Conservation (phyloP, 1,140 invertebrate species). For the Leptinotarsa defecta region DNA sequence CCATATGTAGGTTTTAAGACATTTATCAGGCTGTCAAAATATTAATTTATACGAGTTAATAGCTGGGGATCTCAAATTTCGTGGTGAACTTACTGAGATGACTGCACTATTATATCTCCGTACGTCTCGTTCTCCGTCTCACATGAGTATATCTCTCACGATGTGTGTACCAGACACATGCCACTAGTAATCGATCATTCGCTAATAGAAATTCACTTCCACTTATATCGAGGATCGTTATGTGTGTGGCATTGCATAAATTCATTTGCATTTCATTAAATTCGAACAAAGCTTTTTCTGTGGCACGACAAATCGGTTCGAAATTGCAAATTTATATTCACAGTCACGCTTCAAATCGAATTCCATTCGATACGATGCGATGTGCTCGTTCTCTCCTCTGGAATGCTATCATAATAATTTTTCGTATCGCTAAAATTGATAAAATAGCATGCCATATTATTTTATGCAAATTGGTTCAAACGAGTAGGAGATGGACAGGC, state of each 20-base stretch:
- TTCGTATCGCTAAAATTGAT: background rate
- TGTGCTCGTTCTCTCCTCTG: background rate
- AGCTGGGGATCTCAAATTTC: too few species aligned
- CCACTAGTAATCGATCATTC: background rate
- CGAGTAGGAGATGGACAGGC: background rate
- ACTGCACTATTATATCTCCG: too few species aligned
- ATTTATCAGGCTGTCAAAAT: too few species aligned
- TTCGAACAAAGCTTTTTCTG: background rate
- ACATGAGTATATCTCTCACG: too few species aligned
- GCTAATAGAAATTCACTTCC: background rate
- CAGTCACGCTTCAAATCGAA: background rate
- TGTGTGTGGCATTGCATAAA: conserved; percentile 2
- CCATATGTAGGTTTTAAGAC: too few species aligned
- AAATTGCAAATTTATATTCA: background rate
- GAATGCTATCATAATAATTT: background rate
- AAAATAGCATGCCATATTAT: background rate
- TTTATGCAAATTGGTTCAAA: background rate
- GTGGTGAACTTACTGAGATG: too few species aligned
- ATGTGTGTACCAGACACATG: background rate
- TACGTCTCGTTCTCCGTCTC: too few species aligned
- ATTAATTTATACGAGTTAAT: too few species aligned
- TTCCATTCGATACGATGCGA: conserved; percentile 1
- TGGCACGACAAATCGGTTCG: background rate
- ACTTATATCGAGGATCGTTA: background rate
- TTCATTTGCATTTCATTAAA: conserved; percentile 4